Base-by-base conservation (phyloP, 2,888 invertebrate species). In the Cerastoderma edule region DNA sequence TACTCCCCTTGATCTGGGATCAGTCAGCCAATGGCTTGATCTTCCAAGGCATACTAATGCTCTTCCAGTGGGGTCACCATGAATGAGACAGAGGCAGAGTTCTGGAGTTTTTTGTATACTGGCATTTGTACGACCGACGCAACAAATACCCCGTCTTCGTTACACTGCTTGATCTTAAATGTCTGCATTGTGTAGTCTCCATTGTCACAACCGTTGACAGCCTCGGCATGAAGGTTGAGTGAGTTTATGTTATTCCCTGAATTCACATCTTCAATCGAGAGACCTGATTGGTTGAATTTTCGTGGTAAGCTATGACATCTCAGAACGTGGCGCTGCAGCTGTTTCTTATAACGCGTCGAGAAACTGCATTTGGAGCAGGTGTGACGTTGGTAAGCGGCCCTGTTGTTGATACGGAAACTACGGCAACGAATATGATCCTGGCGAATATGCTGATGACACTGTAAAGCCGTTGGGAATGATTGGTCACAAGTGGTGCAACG, bases 101-200 rank as follows among this genome's bases (percentile, higher is more conserved):
- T 95, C 91, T 96, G 96, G 90, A 97, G 95, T 93, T 96, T 95
- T 92, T 96, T 96, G 87, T 96, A 95, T 92, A 98, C 98, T 83
- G 98, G 98, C 94, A 98, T 95, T 94, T 97, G 97, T 93, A 98
- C 97, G 89, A 98, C 95, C 89, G 98, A 97, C 85, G 98, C 67
- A 28, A 83, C 83, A 73, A 83, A 80, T 19, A 80, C 76, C 30
- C 77, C 80, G 50, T 83, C 80, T 0, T 77, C 78, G 66, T 77
- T 77, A 56, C 75, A 84, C 68, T 89, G 88, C 68, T 87, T 83
- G 30, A 91, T 78, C 44, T 80, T 80, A 94, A 98, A 98, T 74
- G 98, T 96, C 94, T 98, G 98, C 97, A 98, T 98, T 85, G 96
- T 95, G 91, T 96, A 82, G 54, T 79, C 74, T 19, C 72, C 78